A percentile compares a stretch with the other conserved stretches of the same genome.
These are phyloP conservation scores for Heteromyza rotundicornis DNA, from an alignment of 2,888 invertebrate genomes.

Conservation along the genomic window DNA sequence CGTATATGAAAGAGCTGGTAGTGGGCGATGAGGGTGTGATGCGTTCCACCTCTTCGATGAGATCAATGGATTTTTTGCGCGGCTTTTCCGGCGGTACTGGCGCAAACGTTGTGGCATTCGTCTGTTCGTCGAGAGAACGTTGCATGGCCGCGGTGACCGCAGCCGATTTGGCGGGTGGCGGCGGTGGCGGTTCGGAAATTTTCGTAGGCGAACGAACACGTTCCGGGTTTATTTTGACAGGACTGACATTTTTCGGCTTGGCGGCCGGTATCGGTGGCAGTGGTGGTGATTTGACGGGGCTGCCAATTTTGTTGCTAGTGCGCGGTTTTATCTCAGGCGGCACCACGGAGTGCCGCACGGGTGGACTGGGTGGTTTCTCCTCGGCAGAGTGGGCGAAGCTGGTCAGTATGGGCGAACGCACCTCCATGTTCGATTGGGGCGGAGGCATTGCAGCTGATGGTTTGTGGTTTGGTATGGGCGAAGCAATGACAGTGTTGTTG, in stretches of 20 bases:
- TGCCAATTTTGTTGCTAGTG: conserved; percentile 56
- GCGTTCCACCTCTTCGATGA: conserved; percentile 48
- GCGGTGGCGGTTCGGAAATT: conserved; percentile 48
- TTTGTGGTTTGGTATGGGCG: conserved; percentile 30
- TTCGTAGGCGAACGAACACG: conserved; percentile 58
- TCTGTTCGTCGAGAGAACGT: conserved; percentile 44
- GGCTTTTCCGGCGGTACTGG: conserved; percentile 58
- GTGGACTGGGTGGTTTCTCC: conserved; percentile 57
- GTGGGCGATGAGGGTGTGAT: conserved; percentile 41
- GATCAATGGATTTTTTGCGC: conserved; percentile 59
- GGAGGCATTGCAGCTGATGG: conserved; percentile 35
- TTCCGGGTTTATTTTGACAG: conserved; percentile 57
- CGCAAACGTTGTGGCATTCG: conserved; percentile 23
- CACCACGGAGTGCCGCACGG: conserved; percentile 48
- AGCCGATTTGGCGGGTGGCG: conserved; percentile 55
- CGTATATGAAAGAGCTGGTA: conserved; percentile 32
- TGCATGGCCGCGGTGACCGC: conserved; percentile 54
- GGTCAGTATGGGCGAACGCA: conserved; percentile 37
- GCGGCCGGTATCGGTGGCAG: conserved; percentile 59
- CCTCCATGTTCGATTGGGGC: conserved; percentile 35
- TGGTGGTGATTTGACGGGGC: conserved; percentile 61
- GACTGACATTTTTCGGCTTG: conserved; percentile 60
- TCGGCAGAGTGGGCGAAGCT: conserved; percentile 27
- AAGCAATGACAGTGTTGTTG: conserved; percentile 16
- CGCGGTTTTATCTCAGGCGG: conserved; percentile 63